Percentiles rank a stretch among this genome's conserved stretches.
These are phyloP conservation scores for Aethes cnicana DNA, from an alignment of 2,888 invertebrate genomes.

Conservation along the genomic window DNA sequence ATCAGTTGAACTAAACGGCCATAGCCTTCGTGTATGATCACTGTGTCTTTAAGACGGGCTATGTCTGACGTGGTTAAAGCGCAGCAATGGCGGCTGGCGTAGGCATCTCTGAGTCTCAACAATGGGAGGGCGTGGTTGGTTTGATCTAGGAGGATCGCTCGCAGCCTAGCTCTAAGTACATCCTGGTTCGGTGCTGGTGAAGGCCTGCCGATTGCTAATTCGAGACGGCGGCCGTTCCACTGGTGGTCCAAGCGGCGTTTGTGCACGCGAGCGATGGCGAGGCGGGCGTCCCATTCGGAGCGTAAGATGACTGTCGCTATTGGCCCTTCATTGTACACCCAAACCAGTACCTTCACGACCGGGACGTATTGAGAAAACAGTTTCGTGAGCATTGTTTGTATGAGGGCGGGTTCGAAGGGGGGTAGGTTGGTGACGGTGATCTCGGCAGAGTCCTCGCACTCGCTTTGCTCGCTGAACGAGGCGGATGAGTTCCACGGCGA, in stretches of 20 bases:
- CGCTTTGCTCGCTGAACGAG: conserved; percentile 71
- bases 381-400: conserved; percentile 58
- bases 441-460: conserved; percentile 63
- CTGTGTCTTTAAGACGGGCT: conserved; percentile 89
- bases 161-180: conserved; percentile 85
- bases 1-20: conserved; percentile 71
- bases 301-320: conserved; percentile 88
- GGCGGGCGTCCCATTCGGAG: conserved; percentile 86
- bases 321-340: conserved; percentile 73
- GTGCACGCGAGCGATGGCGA: conserved; percentile 91
- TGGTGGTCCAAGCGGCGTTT: conserved; percentile 87
- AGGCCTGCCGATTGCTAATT: conserved; percentile 86
- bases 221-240: conserved; percentile 87
- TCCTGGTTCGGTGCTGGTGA: conserved; percentile 84
- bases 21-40: conserved; percentile 67
- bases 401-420: conserved; percentile 56
- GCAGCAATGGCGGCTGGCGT: conserved; percentile 90
- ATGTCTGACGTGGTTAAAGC: conserved; percentile 88
- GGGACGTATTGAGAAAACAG: conserved; percentile 68
- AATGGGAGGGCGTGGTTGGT: conserved; percentile 89
- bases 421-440: conserved; percentile 73
- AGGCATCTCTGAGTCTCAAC: conserved; percentile 91
- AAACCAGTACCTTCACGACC: conserved; percentile 64
- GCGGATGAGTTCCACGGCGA: conserved; percentile 77
- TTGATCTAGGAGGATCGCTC: conserved; percentile 88